These are phyloP conservation scores for Anguilla japonica DNA, from an alignment of 2,113 vertebrate species.

Conservation along the genomic window DNA sequence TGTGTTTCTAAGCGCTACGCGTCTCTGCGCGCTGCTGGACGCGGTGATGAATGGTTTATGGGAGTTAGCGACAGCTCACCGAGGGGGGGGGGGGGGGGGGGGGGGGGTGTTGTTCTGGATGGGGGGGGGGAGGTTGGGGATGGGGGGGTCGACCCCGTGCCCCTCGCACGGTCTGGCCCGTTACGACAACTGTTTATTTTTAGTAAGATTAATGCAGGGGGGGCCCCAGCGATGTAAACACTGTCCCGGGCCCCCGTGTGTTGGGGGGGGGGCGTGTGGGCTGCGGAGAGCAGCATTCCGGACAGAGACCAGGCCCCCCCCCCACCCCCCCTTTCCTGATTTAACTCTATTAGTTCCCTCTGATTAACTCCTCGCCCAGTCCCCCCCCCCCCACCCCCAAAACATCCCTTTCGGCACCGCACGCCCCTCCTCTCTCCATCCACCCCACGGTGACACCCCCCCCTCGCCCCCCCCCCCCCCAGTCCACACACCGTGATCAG, in stretches of 20 bases:
- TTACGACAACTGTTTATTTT: conserved; percentile 14
- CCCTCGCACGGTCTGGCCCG: not conserved
- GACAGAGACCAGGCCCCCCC: conserved; percentile 48
- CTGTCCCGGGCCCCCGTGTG: not conserved
- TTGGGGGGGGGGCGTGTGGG: not conserved
- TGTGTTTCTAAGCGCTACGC: not conserved
- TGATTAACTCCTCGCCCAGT: conserved; percentile 47
- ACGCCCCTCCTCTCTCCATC: conserved; percentile 13
- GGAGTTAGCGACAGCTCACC: not conserved
- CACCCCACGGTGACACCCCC: not conserved
- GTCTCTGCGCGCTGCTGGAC: not conserved
- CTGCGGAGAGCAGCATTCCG: conserved; percentile 35
- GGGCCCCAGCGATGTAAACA: not conserved
- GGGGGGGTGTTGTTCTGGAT: not conserved
- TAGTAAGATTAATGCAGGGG: conserved; percentile 17
- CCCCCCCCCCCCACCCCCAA: conserved; percentile 34
- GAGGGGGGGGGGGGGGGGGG: not conserved
- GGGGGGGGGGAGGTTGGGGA: not conserved
- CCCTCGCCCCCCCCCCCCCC: conserved; percentile 24
- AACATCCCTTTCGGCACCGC: conserved; percentile 16
- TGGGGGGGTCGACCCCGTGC: not conserved
- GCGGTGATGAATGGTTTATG: not conserved
- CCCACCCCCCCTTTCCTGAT: conserved; percentile 29
- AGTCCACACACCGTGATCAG: conserved; percentile 58
- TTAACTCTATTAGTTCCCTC: conserved; percentile 54